Conservation (phyloP, 2,888 invertebrate species). For the Notodonta ziczac region DNA sequence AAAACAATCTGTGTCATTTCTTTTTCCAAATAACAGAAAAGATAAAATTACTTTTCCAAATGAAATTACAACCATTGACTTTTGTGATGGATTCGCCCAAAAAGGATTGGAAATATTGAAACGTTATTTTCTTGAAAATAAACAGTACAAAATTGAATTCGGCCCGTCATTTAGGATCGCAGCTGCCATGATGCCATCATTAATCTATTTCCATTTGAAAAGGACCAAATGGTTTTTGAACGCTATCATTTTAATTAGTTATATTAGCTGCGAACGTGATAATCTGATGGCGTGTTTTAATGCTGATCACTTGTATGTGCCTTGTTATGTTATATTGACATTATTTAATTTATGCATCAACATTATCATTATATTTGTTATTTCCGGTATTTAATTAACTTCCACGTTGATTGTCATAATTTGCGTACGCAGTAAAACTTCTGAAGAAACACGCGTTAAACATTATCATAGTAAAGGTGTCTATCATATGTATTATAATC, state of each 20-base stretch:
- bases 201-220: neutral
- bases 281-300: neutral
- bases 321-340: neutral
- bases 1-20: neutral
- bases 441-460: no score
- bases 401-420: neutral
- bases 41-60: neutral
- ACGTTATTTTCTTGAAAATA: constrained; percentile 15
- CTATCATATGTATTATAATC: neutral
- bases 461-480: neutral
- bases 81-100: constrained; percentile 18
- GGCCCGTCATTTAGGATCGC: constrained; percentile 15
- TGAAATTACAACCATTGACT: constrained; percentile 12
- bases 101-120: constrained; percentile 22
- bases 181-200: neutral
- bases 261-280: no score
- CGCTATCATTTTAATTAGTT: neutral
- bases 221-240: neutral
- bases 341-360: neutral
- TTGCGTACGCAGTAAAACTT: no score
- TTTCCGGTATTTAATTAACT: neutral
- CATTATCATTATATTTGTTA: neutral
- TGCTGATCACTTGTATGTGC: neutral
- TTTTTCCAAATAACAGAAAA: neutral
- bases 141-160: constrained; percentile 20